phyloP scores from a whole-genome alignment of 2,113 vertebrate species.

The Miniopterus natalensis region DNA sequence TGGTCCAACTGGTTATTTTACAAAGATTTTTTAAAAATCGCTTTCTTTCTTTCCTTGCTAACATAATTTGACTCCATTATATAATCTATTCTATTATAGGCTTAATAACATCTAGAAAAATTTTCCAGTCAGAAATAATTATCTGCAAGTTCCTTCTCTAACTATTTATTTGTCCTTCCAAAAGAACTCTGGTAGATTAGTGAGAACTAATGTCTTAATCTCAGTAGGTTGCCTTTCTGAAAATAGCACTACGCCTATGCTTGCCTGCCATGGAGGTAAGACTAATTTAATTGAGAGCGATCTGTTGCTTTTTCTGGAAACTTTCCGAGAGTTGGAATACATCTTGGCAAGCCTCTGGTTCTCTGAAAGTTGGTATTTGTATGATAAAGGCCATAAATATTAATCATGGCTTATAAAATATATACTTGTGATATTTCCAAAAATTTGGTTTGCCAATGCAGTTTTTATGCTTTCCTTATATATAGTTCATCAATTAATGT shows the following conservation, averaged over 20 bases:
- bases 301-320: slow-evolving; percentile 60
- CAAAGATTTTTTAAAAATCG: background rate
- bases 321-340: background rate
- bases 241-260: slow-evolving; percentile 56
- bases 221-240: slow-evolving; percentile 54
- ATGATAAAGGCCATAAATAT: background rate
- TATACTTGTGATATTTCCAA: background rate
- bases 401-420: slow-evolving; percentile 24
- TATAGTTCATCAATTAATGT: background rate
- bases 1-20: background rate
- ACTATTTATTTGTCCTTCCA: slow-evolving; percentile 65
- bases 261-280: slow-evolving; percentile 17
- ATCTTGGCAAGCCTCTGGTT: slow-evolving; percentile 8
- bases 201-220: slow-evolving; percentile 54
- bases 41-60: slow-evolving; percentile 49
- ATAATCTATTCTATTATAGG: background rate
- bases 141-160: slow-evolving; percentile 21
- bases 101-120: slow-evolving; percentile 67
- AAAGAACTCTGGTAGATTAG: slow-evolving; percentile 63
- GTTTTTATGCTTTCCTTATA: background rate
- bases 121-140: slow-evolving; percentile 73
- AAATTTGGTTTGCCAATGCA: background rate
- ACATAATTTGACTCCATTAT: slow-evolving; percentile 67
- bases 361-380: slow-evolving; percentile 32
- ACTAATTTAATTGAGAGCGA: slow-evolving; percentile 45